A percentile compares a stretch with the other conserved stretches of the same genome.
Evolutionary conservation across 2,113 vertebrate genomes (phyloP).

Genomic region (Apodemus sylvaticus): DNA sequence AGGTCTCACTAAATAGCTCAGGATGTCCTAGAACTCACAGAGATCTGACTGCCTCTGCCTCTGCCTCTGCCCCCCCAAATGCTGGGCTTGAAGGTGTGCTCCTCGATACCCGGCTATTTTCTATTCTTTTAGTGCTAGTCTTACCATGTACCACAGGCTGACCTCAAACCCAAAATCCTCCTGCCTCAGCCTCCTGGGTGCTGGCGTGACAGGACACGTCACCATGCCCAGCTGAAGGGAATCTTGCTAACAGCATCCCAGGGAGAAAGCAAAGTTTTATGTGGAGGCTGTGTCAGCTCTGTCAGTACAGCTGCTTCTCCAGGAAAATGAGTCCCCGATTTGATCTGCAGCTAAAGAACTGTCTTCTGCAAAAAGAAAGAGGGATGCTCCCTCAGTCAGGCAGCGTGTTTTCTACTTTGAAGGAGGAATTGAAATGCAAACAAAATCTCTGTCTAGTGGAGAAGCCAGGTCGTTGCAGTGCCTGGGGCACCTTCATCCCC

Average conservation of each 20-base stretch:
- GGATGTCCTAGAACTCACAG: neutral
- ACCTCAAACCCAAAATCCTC: neutral
- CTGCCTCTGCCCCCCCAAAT: no score
- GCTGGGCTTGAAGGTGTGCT: neutral
- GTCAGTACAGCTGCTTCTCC: neutral
- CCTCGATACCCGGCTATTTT: neutral
- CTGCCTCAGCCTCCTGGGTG: neutral
- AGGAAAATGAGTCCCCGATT: constrained; percentile 12
- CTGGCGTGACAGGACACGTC: neutral
- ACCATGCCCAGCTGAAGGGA: neutral
- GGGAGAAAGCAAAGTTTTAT: neutral
- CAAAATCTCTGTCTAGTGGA: neutral
- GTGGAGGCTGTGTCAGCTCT: neutral
- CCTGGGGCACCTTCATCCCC: neutral
- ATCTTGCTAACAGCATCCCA: neutral
- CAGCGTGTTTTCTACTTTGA: neutral
- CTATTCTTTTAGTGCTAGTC: neutral
- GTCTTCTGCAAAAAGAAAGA: constrained; percentile 1
- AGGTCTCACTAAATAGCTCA: neutral
- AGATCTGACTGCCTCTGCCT: neutral
- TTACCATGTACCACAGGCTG: neutral
- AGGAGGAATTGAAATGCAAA: neutral
- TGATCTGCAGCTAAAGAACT: neutral
- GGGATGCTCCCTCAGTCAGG: neutral
- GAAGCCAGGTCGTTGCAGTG: neutral